Evolutionary conservation across 2,888 invertebrate genomes (phyloP).

Genomic region (Argynnis bischoffii): DNA sequence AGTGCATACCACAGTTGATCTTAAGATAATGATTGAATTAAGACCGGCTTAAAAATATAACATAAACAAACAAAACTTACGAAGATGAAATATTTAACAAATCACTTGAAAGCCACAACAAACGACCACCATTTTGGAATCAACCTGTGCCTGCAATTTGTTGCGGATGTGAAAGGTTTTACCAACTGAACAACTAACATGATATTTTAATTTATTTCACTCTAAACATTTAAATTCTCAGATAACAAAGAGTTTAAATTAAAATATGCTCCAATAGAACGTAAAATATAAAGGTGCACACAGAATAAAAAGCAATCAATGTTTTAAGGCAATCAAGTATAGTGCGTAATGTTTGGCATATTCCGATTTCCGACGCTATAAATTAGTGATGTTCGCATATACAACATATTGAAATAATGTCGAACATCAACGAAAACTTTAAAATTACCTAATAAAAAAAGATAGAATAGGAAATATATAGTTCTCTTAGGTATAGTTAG

Average conservation of each 20-base stretch:
- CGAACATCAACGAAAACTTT: slow-evolving; percentile 28
- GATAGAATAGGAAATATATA: no score
- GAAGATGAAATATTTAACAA: slow-evolving; percentile 48
- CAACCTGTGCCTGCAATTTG: slow-evolving; percentile 56
- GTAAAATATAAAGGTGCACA: slow-evolving; percentile 27
- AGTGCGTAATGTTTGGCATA: slow-evolving; percentile 46
- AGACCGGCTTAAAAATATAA: background rate
- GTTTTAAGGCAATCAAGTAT: slow-evolving; percentile 17
- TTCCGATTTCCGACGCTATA: slow-evolving; percentile 50
- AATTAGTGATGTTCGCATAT: slow-evolving; percentile 38
- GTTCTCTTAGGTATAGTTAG: no score
- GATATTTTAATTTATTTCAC: slow-evolving; percentile 27
- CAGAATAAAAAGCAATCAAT: slow-evolving; percentile 43
- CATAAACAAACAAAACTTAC: slow-evolving; percentile 47
- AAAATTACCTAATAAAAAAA: slow-evolving; percentile 1
- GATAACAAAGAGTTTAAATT: slow-evolving; percentile 18
- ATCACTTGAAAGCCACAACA: slow-evolving; percentile 77
- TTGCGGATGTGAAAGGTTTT: slow-evolving; percentile 55
- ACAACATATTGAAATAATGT: slow-evolving; percentile 15
- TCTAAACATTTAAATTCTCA: slow-evolving; percentile 4
- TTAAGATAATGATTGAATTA: background rate
- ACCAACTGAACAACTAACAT: slow-evolving; percentile 42
- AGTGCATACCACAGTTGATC: background rate
- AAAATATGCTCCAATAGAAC: slow-evolving; percentile 22
- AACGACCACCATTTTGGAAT: slow-evolving; percentile 82